phyloP scores from a whole-genome alignment of 1,140 invertebrate genomes.

The Thaumetopoea pityocampa region DNA sequence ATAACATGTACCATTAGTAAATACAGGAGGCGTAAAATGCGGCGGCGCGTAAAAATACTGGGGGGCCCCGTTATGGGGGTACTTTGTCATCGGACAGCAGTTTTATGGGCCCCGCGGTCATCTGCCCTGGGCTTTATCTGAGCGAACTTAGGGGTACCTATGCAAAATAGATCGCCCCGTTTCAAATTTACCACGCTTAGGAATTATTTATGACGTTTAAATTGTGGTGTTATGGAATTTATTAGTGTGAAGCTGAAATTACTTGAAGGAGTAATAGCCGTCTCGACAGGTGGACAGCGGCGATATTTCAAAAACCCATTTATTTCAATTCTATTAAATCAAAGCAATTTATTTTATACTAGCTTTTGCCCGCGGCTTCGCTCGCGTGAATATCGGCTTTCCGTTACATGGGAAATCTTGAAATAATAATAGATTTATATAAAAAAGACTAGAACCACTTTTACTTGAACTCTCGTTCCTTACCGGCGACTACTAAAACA shows the following conservation, averaged over 20 bases:
- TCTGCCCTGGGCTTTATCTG: slow-evolving; percentile 26
- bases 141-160: too few relatives aligned
- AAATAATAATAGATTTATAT: too few relatives aligned
- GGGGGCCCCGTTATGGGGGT: slow-evolving; percentile 35
- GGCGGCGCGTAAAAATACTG: slow-evolving; percentile 46
- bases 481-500: too few relatives aligned
- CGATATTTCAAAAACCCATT: too few relatives aligned
- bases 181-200: slow-evolving; percentile 2
- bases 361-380: too few relatives aligned
- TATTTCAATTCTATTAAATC: too few relatives aligned
- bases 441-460: too few relatives aligned
- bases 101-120: slow-evolving; percentile 41
- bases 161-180: slow-evolving; percentile 18
- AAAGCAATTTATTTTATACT: too few relatives aligned
- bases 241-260: background rate
- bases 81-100: slow-evolving; percentile 44
- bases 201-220: slow-evolving; percentile 12
- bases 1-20: background rate
- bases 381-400: too few relatives aligned
- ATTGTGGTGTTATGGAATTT: slow-evolving; percentile 9
- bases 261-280: background rate
- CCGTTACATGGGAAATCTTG: too few relatives aligned
- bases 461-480: too few relatives aligned
- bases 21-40: slow-evolving; percentile 38
- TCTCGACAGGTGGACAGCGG: background rate